Conservation (phyloP, 2,797 vertebrate genomes). For the Distichodus sexfasciatus region DNA sequence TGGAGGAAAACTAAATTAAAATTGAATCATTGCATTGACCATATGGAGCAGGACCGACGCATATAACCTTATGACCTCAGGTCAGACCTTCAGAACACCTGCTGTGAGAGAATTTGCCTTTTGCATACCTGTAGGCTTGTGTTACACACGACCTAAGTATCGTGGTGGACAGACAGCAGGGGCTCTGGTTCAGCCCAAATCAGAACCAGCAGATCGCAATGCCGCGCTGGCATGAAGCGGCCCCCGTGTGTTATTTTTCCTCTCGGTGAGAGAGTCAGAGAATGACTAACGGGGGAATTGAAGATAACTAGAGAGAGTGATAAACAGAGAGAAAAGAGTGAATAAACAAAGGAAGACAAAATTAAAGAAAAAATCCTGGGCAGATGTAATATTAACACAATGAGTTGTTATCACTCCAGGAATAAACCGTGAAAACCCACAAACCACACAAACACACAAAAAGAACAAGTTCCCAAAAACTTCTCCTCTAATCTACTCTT, state of each 20-base stretch:
- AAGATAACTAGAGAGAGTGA: not conserved
- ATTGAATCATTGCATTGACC: too few relatives aligned
- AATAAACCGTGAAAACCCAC: too few relatives aligned
- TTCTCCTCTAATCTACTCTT: slow-evolving; percentile 11
- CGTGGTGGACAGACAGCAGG: not conserved
- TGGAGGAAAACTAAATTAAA: too few relatives aligned
- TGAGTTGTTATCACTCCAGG: too few relatives aligned
- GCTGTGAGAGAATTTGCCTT: slow-evolving; percentile 2
- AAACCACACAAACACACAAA: too few relatives aligned
- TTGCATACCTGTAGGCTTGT: slow-evolving; percentile 4
- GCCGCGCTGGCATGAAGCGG: slow-evolving; percentile 7
- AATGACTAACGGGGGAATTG: too few relatives aligned
- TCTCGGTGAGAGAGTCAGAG: not conserved
- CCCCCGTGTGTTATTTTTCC: slow-evolving; percentile 23
- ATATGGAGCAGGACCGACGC: too few relatives aligned
- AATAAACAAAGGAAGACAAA: slow-evolving; percentile 41
- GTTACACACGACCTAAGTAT: slow-evolving; percentile 23
- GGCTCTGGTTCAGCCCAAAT: slow-evolving; percentile 4
- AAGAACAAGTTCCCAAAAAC: slow-evolving; percentile 27
- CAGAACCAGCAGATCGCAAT: slow-evolving; percentile 8
- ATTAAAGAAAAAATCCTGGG: too few relatives aligned
- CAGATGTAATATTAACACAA: too few relatives aligned
- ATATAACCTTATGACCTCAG: too few relatives aligned
- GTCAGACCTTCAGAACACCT: too few relatives aligned
- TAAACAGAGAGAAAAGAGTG: not conserved